phyloP scores from a whole-genome alignment of 2,113 vertebrate genomes.

The Colius striatus region DNA sequence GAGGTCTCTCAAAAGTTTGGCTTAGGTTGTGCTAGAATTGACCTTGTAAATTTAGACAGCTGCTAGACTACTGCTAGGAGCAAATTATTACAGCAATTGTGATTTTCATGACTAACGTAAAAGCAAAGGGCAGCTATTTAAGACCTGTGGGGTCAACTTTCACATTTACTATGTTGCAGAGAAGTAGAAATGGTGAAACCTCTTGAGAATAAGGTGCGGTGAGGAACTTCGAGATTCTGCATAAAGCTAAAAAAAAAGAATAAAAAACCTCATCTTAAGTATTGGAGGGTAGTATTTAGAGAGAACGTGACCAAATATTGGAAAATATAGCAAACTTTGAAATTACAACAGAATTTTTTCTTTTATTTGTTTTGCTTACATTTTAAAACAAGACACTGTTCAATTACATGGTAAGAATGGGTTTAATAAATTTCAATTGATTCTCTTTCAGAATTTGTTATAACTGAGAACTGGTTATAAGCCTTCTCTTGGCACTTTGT shows the following conservation, averaged over 20 bases:
- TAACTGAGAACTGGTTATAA: background rate
- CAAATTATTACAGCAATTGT: slow-evolving; percentile 71
- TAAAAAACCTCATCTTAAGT: background rate
- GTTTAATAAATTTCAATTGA: background rate
- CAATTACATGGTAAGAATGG: background rate
- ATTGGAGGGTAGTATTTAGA: background rate
- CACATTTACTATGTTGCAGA: slow-evolving; percentile 34
- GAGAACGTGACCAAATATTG: background rate
- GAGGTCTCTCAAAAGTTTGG: slow-evolving; percentile 70
- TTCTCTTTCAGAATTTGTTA: background rate
- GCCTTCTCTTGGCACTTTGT: background rate
- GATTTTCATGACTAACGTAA: slow-evolving; percentile 64
- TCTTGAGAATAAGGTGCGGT: background rate
- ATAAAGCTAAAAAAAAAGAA: background rate
- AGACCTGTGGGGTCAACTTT: slow-evolving; percentile 57
- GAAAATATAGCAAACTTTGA: background rate
- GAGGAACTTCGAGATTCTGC: background rate
- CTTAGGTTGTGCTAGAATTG: slow-evolving; percentile 68
- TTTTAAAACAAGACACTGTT: background rate
- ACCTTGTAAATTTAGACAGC: slow-evolving; percentile 84
- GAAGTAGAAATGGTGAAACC: background rate
- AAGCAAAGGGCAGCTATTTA: slow-evolving; percentile 63
- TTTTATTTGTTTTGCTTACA: background rate
- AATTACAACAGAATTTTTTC: background rate
- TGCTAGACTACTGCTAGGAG: slow-evolving; percentile 72